phyloP scores from a whole-genome alignment of 2,113 vertebrate genomes.

The Heliornis fulica region DNA sequence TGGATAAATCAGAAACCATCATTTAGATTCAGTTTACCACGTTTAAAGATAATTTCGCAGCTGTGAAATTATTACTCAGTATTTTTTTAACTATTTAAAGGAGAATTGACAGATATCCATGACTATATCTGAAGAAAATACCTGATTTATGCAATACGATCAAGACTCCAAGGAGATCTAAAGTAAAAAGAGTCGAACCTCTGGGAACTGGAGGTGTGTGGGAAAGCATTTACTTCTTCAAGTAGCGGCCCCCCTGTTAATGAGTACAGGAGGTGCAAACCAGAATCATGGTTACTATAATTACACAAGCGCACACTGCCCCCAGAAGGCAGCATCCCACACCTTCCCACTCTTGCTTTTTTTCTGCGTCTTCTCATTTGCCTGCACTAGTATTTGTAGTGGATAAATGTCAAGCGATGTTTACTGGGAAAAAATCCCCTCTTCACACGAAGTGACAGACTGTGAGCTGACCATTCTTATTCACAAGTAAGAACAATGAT shows the following conservation, averaged over 20 bases:
- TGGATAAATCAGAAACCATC: not conserved
- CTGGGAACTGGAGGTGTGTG: not conserved
- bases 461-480: not conserved
- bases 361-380: not conserved
- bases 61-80: not conserved
- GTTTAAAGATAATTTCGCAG: not conserved
- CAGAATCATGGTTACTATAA: not conserved
- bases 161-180: not conserved
- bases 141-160: not conserved
- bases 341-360: not conserved
- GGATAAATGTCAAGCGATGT: not conserved
- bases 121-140: not conserved
- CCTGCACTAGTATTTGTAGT: not conserved
- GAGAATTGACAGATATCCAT: not conserved
- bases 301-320: constrained; percentile 26
- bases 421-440: not conserved
- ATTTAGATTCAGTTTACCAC: not conserved
- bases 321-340: constrained; percentile 24
- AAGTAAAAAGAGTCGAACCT: not conserved
- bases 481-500: not conserved
- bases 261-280: not conserved
- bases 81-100: not conserved
- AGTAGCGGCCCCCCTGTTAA: not conserved
- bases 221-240: not conserved
- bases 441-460: not conserved